phyloP scores from a whole-genome alignment of 2,113 vertebrate genomes.

The Tachysurus fulvidraco region DNA sequence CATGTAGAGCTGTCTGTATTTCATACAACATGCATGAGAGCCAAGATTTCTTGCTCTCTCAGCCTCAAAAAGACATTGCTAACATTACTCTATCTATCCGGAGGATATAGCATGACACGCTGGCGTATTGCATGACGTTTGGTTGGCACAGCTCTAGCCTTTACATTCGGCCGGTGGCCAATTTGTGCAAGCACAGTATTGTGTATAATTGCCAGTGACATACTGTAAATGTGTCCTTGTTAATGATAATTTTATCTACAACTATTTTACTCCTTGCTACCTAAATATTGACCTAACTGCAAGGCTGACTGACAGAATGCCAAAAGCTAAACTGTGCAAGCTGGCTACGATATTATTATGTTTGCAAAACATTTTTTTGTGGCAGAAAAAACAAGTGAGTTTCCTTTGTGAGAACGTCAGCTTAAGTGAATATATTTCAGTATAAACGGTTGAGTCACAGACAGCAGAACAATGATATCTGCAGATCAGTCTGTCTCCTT shows the following conservation, averaged over 20 bases:
- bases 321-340: neutral
- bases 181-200: neutral
- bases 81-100: slow-evolving; percentile 7
- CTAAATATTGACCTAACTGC: neutral
- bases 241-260: neutral
- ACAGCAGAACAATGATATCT: neutral
- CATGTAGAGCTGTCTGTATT: slow-evolving; percentile 1
- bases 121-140: slow-evolving; percentile 7
- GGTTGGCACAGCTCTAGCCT: neutral
- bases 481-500: neutral
- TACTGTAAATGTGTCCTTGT: neutral
- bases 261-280: neutral
- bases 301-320: neutral
- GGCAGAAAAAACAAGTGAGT: neutral
- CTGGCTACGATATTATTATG: neutral
- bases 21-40: slow-evolving; percentile 13
- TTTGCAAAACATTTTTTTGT: neutral
- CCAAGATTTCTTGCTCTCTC: neutral
- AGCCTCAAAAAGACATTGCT: slow-evolving; percentile 3
- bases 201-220: neutral
- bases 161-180: neutral
- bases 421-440: neutral
- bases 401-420: slow-evolving; percentile 1
- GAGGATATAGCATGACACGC: slow-evolving; percentile 5
- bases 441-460: neutral